A percentile compares a stretch with the other conserved stretches of the same genome.
phyloP scores from a whole-genome alignment of 2,113 vertebrate genomes.

The Saccopteryx leptura region DNA sequence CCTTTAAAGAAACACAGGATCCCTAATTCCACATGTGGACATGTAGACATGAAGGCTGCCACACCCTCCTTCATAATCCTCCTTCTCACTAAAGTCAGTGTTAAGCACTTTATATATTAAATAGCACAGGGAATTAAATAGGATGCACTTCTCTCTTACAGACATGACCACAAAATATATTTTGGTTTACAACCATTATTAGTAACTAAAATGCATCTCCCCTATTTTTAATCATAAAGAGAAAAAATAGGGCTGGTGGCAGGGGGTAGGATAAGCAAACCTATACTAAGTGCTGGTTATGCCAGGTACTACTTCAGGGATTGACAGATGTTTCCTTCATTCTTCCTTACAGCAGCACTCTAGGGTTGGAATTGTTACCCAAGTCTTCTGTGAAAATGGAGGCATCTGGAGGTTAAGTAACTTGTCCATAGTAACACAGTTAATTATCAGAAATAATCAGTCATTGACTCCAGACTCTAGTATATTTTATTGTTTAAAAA shows the following conservation, averaged over 20 bases:
- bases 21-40: neutral
- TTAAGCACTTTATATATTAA: neutral
- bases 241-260: neutral
- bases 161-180: neutral
- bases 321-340: neutral
- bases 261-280: neutral
- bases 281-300: neutral
- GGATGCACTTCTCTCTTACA: constrained; percentile 3
- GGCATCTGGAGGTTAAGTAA: neutral
- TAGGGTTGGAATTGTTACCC: neutral
- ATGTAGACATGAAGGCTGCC: neutral
- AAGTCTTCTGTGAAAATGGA: neutral
- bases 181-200: neutral
- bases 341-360: neutral
- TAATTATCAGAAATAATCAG: constrained; percentile 22
- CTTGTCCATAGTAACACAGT: neutral
- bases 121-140: constrained; percentile 22
- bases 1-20: neutral
- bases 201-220: neutral
- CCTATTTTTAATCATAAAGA: constrained; percentile 20
- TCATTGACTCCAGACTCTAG: neutral
- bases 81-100: neutral
- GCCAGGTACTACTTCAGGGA: neutral
- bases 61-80: neutral
- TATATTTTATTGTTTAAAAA: neutral